phyloP scores from a whole-genome alignment of 2,113 vertebrate genomes.

The Heterotilapia buettikoferi region DNA sequence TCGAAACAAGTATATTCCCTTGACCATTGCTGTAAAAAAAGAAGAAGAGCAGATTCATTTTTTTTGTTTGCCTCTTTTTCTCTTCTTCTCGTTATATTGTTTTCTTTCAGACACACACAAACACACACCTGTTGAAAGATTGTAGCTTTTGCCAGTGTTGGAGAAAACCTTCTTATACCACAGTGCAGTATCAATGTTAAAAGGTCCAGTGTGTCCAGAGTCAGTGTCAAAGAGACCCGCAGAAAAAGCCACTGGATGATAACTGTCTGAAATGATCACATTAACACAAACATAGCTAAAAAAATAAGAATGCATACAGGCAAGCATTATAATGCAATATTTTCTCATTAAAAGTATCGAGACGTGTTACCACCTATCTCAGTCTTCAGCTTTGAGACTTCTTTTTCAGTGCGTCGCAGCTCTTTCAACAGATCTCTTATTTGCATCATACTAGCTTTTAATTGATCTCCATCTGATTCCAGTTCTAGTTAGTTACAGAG shows the following conservation, averaged over 20 bases:
- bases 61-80: too few relatives aligned
- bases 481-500: neutral
- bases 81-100: too few relatives aligned
- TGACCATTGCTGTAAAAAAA: neutral
- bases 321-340: neutral
- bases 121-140: conserved; percentile 37
- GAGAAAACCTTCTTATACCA: neutral
- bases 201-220: too few relatives aligned
- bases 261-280: neutral
- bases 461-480: neutral
- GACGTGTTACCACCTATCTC: neutral
- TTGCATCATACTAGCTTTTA: neutral
- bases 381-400: conserved; percentile 6
- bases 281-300: neutral
- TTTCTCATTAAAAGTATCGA: neutral
- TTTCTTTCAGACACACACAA: neutral
- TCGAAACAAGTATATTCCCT: conserved; percentile 36
- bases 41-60: neutral
- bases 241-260: conserved; percentile 43
- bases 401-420: neutral
- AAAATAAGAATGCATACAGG: neutral
- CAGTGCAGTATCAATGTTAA: too few relatives aligned
- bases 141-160: conserved; percentile 47
- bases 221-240: too few relatives aligned
- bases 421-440: conserved; percentile 1